A percentile compares a stretch with the other conserved stretches of the same genome.
These are phyloP conservation scores for Heteronetta atricapilla DNA, from an alignment of 2,113 vertebrate species.

Conservation along the genomic window DNA sequence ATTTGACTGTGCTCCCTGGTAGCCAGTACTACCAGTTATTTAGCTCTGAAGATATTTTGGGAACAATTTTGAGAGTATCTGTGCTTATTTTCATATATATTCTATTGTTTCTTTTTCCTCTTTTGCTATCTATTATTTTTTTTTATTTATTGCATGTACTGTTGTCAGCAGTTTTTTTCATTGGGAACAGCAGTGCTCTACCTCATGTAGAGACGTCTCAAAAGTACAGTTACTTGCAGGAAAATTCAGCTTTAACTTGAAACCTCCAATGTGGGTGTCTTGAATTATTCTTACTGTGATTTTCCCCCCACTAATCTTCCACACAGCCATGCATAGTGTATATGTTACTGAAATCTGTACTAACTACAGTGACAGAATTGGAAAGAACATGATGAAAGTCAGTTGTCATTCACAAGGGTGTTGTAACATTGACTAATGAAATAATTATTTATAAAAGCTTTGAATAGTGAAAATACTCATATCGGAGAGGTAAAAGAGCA, in stretches of 20 bases:
- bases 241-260: neutral
- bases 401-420: neutral
- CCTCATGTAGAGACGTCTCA: neutral
- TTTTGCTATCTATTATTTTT: neutral
- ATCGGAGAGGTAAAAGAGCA: neutral
- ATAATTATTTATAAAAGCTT: neutral
- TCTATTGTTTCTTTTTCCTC: neutral
- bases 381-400: neutral
- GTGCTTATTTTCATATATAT: neutral
- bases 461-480: neutral
- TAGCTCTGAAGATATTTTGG: neutral
- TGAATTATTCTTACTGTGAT: neutral
- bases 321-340: neutral
- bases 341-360: neutral
- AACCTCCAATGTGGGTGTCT: neutral
- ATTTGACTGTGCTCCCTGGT: neutral
- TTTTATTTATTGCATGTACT: neutral
- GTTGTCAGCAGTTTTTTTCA: neutral
- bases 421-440: neutral
- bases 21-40: neutral
- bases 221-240: neutral
- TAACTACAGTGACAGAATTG: neutral
- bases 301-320: neutral
- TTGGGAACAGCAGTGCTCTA: neutral
- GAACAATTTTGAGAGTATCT: neutral